Evolutionary conservation across 2,113 vertebrate species (phyloP).

Genomic region (Scophthalmus maximus): DNA sequence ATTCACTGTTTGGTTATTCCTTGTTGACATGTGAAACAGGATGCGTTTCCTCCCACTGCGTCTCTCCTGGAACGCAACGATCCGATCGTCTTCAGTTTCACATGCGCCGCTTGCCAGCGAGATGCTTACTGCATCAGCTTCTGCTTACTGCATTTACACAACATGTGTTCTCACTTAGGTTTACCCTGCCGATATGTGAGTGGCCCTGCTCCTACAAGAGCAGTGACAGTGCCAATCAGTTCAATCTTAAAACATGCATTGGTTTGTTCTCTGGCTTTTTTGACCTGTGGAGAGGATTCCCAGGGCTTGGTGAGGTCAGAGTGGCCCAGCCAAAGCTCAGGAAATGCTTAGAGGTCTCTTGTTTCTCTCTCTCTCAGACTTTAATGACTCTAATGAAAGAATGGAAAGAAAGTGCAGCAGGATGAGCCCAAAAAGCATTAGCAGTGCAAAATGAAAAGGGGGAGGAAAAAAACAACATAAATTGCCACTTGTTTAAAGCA

Average conservation of each 20-base stretch:
- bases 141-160: constrained; percentile 63
- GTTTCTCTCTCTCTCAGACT: constrained; percentile 27
- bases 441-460: neutral
- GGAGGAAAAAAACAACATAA: neutral
- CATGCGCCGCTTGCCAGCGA: constrained; percentile 35
- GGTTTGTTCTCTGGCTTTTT: constrained; percentile 41
- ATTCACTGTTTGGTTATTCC: constrained; percentile 32
- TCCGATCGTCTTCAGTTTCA: constrained; percentile 57
- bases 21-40: constrained; percentile 50
- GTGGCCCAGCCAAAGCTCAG: constrained; percentile 12
- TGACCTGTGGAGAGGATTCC: constrained; percentile 48
- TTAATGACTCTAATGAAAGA: constrained; percentile 42
- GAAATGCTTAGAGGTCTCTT: constrained; percentile 52
- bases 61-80: constrained; percentile 28
- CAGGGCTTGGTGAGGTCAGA: constrained; percentile 29
- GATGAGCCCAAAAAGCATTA: constrained; percentile 35
- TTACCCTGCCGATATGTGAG: constrained; percentile 58
- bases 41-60: constrained; percentile 39
- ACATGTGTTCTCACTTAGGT: constrained; percentile 81
- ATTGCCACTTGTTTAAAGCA: constrained; percentile 1
- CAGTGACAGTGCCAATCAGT: constrained; percentile 64
- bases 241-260: constrained; percentile 37
- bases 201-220: constrained; percentile 56
- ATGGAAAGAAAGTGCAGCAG: constrained; percentile 20
- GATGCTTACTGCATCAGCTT: constrained; percentile 37